Base-by-base conservation (phyloP, 2,888 invertebrate species). In the Apamea anceps region DNA sequence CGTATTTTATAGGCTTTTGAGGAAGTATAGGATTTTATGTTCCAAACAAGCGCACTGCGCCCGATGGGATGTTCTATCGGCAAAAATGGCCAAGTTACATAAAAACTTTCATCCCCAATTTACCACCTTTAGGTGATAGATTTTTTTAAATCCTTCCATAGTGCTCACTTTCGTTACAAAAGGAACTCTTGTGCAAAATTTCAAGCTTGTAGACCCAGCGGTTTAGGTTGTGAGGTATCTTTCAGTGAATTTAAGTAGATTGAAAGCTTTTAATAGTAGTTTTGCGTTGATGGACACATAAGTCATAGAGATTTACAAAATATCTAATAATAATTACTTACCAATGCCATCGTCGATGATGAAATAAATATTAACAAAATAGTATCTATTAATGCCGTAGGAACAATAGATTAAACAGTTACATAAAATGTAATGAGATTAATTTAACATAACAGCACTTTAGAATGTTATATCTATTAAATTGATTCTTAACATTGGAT, bases 401-500 rank as follows among this genome's bases (percentile, higher is more conserved):
- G 28, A 76, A 76, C 18, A 18, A 42, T 18, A 28, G 6, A 42
- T 7, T 10, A 25, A 13, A n/a, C 60, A 48, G 15, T 76, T 12
- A 62, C 13, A 76, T 76, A 25, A 65, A 65, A 25, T 72, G 0
- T 15, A 13, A 45, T 28, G 18, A 21, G 37, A 2, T 21, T 54
- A 2, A n/a, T 45, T 32, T 48, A 28, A 60, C 37, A 28, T 62
- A 71, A 48, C n/a, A 79, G 65, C 57, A 80, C 28, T 25, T 25
- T 5, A 37, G 13, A 28, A 42, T 32, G 51, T 42, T 60, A 66
- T 4, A 66, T 57, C 57, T 21, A 80, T 28, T 10, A 32, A 15
- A 63, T 80, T 15, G n/a, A 63, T 63, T 54, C 15, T 37, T 81
- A 71, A 71, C 51, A 71, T 80, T 72, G 13, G 25, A 37, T 12